phyloP scores from a whole-genome alignment of 2,113 vertebrate species.

The Aspidoscelis tigris region DNA sequence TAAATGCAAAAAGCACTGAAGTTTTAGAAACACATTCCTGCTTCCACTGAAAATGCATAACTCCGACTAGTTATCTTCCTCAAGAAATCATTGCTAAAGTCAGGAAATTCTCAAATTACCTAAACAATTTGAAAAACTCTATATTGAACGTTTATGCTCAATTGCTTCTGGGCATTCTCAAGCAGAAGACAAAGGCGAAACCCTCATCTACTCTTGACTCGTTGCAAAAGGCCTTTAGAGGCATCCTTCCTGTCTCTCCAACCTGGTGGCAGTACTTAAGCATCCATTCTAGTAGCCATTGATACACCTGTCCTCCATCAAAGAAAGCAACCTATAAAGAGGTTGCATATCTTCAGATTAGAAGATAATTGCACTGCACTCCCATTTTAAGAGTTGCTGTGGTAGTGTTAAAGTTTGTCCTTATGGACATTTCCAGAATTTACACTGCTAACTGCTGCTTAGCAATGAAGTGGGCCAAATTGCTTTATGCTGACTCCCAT shows the following conservation, averaged over 20 bases:
- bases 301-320: not conserved
- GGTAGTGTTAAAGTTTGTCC: not conserved
- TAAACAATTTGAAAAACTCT: not conserved
- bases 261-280: too few species aligned
- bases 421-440: not conserved
- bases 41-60: not conserved
- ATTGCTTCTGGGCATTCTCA: too few species aligned
- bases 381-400: not conserved
- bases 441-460: not conserved
- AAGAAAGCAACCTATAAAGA: not conserved
- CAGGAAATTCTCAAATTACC: not conserved
- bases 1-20: not conserved
- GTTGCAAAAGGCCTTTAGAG: too few species aligned
- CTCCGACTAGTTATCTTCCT: not conserved
- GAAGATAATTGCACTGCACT: too few species aligned
- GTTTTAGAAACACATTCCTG: not conserved
- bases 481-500: not conserved
- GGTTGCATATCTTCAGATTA: not conserved
- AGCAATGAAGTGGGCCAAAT: not conserved
- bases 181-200: too few species aligned
- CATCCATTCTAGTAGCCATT: too few species aligned
- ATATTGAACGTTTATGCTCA: not conserved
- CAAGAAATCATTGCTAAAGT: not conserved
- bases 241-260: too few species aligned
- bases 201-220: too few species aligned